These are phyloP conservation scores for Antheraea pernyi DNA, from an alignment of 1,140 invertebrate species.

Conservation along the genomic window DNA sequence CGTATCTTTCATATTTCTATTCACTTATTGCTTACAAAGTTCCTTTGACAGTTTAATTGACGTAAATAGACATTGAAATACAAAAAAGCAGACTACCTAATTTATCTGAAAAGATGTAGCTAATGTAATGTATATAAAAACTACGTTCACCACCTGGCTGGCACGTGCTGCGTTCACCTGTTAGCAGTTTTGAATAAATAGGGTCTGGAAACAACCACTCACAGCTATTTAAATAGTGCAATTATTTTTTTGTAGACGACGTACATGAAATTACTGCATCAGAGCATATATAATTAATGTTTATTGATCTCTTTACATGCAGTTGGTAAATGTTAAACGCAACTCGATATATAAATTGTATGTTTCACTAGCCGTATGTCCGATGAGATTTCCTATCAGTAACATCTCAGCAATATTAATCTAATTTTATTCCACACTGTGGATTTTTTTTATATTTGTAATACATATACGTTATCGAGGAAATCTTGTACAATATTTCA, in stretches of 20 bases:
- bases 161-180: conserved; percentile 64
- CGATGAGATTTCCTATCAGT: too few species aligned
- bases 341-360: too few species aligned
- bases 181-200: conserved; percentile 46
- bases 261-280: neutral
- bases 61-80: conserved; percentile 11
- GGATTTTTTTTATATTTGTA: too few species aligned
- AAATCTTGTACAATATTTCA: too few species aligned
- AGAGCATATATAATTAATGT: neutral
- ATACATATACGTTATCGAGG: too few species aligned
- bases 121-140: conserved; percentile 22
- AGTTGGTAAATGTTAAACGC: too few species aligned
- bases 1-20: too few species aligned
- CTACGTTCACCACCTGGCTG: conserved; percentile 42
- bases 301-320: neutral
- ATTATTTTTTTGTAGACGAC: conserved; percentile 35
- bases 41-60: neutral
- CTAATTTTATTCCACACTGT: too few species aligned
- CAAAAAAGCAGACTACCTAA: neutral
- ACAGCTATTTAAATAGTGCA: conserved; percentile 20
- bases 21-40: neutral
- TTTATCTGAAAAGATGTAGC: conserved; percentile 14
- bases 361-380: too few species aligned
- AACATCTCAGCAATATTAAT: too few species aligned
- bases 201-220: conserved; percentile 23